Base-by-base conservation (phyloP, 2,797 vertebrate genomes). In the Limnodromus scolopaceus region DNA sequence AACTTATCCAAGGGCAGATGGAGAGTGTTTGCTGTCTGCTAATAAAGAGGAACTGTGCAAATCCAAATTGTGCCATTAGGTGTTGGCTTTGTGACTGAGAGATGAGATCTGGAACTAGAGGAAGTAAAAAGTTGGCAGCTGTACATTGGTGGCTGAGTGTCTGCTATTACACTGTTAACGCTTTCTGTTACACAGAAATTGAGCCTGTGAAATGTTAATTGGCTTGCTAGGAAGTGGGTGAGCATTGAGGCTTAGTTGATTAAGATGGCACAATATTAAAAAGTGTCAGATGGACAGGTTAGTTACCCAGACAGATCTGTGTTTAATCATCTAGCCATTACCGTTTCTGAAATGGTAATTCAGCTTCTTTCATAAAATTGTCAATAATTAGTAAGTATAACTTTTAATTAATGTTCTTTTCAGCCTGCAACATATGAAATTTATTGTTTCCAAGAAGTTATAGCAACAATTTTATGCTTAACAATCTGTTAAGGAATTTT, bases 401-500 rank as follows among this genome's bases (percentile, higher is more conserved):
- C 15, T 94, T 96, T 87, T 94, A 91, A 81, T 75, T 92, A 70
- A 53, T 84, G 17, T 64, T 81, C 16, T 88, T 91, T 80, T 93
- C 36, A 72, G n/a, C 53, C 22, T 88, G 15, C 58, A 75, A 16
- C 14, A 5, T 43, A 38, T 11, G 7, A 19, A 7, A 32, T 64
- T 25, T 48, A 38, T 84, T 85, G 18, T 79, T 84, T 83, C 38
- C 49, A 55, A 25, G 53, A 87, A 84, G 66, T 69, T 53, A 53
- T 23, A 78, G 25, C 28, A 68, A 65, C 32, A 34, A 65, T 76
- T 89, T 79, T 77, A 39, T 41, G 63, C 8, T 34, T n/a, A 93
- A 60, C 8, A 41, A 17, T 74, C 23, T 72, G 2, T 76, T 48
- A 84, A 48, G 27, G 24, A 92, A 28, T 60, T 61, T 61, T 75